These are phyloP conservation scores for Drosophila novamexicana DNA, from an alignment of 1,140 invertebrate species.

Conservation along the genomic window DNA sequence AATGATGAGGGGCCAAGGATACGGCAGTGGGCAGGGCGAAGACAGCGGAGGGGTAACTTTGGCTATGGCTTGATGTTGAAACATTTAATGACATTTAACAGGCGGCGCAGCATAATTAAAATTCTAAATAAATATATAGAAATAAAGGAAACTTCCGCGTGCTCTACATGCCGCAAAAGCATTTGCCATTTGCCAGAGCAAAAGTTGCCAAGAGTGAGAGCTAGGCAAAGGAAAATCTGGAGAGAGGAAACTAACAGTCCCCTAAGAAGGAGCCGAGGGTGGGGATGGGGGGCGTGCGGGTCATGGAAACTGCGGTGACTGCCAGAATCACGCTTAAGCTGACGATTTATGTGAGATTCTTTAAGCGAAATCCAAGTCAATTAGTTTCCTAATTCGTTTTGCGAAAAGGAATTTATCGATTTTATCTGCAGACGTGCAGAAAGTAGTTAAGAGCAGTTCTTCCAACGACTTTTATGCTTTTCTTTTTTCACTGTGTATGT, in stretches of 20 bases:
- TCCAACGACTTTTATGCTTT: constrained; percentile 38
- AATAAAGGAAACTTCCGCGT: constrained; percentile 11
- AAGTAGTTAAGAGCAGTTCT: constrained; percentile 79
- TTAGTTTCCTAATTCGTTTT: constrained; percentile 83
- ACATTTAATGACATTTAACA: constrained; percentile 78
- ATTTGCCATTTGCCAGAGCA: constrained; percentile 36
- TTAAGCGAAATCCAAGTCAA: constrained; percentile 82
- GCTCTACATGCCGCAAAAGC: constrained; percentile 25
- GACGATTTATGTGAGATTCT: constrained; percentile 82
- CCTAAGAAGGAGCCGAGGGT: neutral
- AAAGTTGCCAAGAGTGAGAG: constrained; percentile 12
- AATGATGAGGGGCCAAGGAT: constrained; percentile 52
- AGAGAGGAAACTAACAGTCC: constrained; percentile 1
- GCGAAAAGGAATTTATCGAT: constrained; percentile 82
- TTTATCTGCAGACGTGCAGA: constrained; percentile 82
- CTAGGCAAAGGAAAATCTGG: neutral
- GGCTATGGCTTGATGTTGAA: constrained; percentile 45
- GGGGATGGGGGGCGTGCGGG: neutral
- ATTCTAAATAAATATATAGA: constrained; percentile 62
- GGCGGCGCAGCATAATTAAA: constrained; percentile 69
- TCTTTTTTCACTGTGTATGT: neutral
- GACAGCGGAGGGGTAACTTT: neutral
- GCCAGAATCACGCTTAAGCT: constrained; percentile 81
- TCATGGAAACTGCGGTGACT: constrained; percentile 48
- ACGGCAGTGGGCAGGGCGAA: neutral